Evolutionary conservation across 2,888 invertebrate genomes (phyloP).

Genomic region (Trisateles emortualis): DNA sequence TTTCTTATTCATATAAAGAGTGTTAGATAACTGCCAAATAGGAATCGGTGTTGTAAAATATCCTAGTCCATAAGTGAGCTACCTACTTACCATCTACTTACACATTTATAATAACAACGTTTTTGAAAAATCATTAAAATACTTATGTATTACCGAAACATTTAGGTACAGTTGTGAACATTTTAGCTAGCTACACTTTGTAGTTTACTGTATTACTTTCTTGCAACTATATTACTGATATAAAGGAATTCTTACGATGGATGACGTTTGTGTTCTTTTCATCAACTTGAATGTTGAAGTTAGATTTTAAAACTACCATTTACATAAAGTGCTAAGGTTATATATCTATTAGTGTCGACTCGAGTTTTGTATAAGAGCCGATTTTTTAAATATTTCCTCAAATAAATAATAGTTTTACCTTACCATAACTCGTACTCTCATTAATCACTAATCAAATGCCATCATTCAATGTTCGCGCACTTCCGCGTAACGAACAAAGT

Average conservation of each 20-base stretch:
- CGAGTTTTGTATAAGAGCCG: conserved; percentile 44
- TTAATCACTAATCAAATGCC: conserved; percentile 37
- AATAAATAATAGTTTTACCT: conserved; percentile 43
- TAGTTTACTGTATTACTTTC: conserved; percentile 30
- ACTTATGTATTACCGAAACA: conserved; percentile 31
- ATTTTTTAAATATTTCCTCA: conserved; percentile 46
- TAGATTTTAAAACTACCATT: conserved; percentile 35
- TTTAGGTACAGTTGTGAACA: conserved; percentile 39
- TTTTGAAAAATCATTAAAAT: conserved; percentile 25
- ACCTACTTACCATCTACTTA: conserved; percentile 57
- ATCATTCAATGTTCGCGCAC: conserved; percentile 42
- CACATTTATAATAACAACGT: conserved; percentile 26
- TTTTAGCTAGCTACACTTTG: conserved; percentile 28
- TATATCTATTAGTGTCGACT: conserved; percentile 41
- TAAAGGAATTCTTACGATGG: neutral
- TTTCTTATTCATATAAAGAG: conserved; percentile 64
- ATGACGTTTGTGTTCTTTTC: conserved; percentile 17
- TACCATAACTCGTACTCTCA: conserved; percentile 47
- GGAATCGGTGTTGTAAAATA: conserved; percentile 80
- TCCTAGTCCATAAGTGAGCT: conserved; percentile 74
- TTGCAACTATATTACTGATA: conserved; percentile 1
- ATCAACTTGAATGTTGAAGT: conserved; percentile 13
- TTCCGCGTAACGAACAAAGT: conserved; percentile 41
- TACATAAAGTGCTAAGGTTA: conserved; percentile 37
- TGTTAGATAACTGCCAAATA: conserved; percentile 85